phyloP scores from a whole-genome alignment of 2,888 invertebrate genomes.

The Amphipoea lucens region DNA sequence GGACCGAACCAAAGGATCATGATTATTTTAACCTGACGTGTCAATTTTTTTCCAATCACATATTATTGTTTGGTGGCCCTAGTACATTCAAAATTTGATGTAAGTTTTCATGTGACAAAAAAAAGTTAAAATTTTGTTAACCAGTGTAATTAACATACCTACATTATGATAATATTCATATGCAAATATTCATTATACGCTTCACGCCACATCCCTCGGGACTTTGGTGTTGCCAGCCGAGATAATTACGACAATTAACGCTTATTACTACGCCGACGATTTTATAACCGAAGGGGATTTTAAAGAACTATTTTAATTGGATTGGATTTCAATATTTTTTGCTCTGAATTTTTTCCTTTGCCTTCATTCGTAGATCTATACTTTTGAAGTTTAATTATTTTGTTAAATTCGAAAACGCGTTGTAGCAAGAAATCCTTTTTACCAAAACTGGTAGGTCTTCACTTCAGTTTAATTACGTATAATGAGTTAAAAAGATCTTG shows the following conservation, averaged over 20 bases:
- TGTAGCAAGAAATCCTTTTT: not conserved
- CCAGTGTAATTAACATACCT: constrained; percentile 46
- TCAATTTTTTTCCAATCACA: too few species aligned
- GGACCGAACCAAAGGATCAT: too few species aligned
- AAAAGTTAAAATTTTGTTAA: too few species aligned
- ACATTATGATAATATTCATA: constrained; percentile 57
- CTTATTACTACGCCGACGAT: constrained; percentile 53
- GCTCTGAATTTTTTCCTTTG: constrained; percentile 1
- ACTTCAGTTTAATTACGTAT: not conserved
- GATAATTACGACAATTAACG: constrained; percentile 64
- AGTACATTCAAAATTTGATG: too few species aligned
- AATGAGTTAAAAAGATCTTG: not conserved
- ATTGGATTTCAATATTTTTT: constrained; percentile 29
- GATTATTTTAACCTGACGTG: too few species aligned
- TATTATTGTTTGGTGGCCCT: too few species aligned
- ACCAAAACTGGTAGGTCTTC: not conserved
- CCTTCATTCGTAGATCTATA: not conserved
- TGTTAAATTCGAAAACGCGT: not conserved
- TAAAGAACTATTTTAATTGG: constrained; percentile 47
- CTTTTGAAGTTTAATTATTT: constrained; percentile 1
- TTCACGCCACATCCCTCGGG: constrained; percentile 55
- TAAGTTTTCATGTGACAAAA: too few species aligned
- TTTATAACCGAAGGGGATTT: constrained; percentile 38
- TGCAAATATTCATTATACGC: constrained; percentile 57
- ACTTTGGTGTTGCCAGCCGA: constrained; percentile 54